Evolutionary conservation across 2,888 invertebrate genomes (phyloP).

Genomic region (Ischnura elegans): DNA sequence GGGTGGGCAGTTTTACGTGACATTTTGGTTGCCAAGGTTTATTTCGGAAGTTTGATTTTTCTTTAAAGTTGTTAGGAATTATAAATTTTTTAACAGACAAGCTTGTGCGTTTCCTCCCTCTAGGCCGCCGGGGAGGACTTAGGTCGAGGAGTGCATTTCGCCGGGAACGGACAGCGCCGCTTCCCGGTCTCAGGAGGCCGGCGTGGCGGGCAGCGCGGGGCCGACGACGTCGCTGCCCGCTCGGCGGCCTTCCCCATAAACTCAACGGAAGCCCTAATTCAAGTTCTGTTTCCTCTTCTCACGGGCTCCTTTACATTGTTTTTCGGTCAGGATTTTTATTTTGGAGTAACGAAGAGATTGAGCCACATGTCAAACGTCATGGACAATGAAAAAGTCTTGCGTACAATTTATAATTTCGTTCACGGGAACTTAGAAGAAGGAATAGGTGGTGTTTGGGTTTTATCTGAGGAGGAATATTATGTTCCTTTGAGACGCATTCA

Average conservation of each 20-base stretch:
- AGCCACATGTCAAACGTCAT: not conserved
- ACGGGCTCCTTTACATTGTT: not conserved
- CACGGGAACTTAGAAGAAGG: not conserved
- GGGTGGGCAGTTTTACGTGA: no score
- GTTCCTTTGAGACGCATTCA: no score
- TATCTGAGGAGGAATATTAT: no score
- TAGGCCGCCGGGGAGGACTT: not conserved
- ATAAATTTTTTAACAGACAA: no score
- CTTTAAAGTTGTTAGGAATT: no score
- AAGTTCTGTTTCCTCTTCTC: not conserved
- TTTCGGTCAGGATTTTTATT: not conserved
- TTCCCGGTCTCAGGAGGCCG: constrained; percentile 22
- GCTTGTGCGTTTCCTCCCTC: not conserved
- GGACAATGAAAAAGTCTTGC: not conserved
- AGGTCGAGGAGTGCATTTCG: not conserved
- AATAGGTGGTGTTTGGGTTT: no score
- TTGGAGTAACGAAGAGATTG: not conserved
- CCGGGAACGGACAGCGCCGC: not conserved
- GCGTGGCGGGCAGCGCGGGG: constrained; percentile 38
- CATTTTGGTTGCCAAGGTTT: no score
- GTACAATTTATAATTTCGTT: not conserved
- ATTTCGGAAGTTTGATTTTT: no score
- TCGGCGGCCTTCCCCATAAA: not conserved
- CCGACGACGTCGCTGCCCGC: constrained; percentile 27
- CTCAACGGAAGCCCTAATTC: constrained; percentile 8